A percentile compares a stretch with the other conserved stretches of the same genome.
These are phyloP conservation scores for Apodemus speciosus DNA, from an alignment of 2,113 vertebrate genomes.

Conservation along the genomic window DNA sequence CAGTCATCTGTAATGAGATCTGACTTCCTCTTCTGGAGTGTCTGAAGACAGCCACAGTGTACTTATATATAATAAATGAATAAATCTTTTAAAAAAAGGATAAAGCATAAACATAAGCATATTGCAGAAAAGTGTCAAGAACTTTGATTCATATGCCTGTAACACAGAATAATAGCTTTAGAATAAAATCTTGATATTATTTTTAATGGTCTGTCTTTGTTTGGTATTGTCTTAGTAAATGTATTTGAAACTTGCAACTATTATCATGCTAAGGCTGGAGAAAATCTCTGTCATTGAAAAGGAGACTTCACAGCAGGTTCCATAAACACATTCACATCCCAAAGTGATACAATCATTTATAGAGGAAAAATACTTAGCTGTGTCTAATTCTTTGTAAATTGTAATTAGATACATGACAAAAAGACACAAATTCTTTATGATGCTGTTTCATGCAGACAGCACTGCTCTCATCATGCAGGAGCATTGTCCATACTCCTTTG, in stretches of 20 bases:
- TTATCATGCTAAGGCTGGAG: not conserved
- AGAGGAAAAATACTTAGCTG: not conserved
- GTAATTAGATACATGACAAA: not conserved
- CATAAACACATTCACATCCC: not conserved
- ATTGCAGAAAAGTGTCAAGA: not conserved
- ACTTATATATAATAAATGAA: no score
- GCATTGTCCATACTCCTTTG: not conserved
- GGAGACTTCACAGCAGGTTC: not conserved
- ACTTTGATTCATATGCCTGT: not conserved
- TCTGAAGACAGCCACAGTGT: no score
- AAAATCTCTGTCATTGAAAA: slow-evolving; percentile 45
- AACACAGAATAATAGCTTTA: not conserved
- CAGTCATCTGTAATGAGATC: no score
- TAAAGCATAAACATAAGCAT: no score
- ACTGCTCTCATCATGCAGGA: slow-evolving; percentile 19
- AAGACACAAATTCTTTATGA: not conserved
- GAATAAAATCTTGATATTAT: not conserved
- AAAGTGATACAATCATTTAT: not conserved
- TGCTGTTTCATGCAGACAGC: not conserved
- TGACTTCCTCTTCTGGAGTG: no score
- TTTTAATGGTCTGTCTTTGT: not conserved
- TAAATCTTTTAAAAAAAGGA: no score
- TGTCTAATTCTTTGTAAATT: slow-evolving; percentile 8
- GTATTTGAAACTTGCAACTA: not conserved
- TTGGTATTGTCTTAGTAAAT: not conserved